These are phyloP conservation scores for Thinocorus orbignyianus DNA, from an alignment of 2,113 vertebrate genomes.

Conservation along the genomic window DNA sequence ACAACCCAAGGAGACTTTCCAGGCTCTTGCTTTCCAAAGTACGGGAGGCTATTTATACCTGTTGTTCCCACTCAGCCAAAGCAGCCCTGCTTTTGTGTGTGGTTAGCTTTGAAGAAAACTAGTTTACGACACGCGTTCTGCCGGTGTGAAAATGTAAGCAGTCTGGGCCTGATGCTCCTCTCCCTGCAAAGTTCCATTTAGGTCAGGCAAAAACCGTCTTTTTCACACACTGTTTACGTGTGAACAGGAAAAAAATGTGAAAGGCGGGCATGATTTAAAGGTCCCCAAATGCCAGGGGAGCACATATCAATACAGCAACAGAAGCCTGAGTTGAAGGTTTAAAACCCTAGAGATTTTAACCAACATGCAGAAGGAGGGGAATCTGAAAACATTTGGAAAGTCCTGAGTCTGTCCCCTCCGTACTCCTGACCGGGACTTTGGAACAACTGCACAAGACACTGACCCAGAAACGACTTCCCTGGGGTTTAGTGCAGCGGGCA, in stretches of 20 bases:
- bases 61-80: background rate
- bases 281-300: background rate
- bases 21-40: background rate
- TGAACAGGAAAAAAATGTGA: background rate
- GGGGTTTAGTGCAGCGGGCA: background rate
- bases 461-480: conserved; percentile 50
- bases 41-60: background rate
- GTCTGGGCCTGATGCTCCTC: background rate
- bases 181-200: background rate
- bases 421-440: background rate
- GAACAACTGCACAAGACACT: background rate
- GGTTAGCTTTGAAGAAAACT: conserved; percentile 19
- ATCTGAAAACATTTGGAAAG: background rate
- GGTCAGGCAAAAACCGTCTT: background rate
- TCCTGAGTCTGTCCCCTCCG: background rate
- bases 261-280: background rate
- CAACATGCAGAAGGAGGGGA: background rate
- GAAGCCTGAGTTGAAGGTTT: background rate
- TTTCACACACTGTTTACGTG: background rate
- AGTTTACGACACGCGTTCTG: background rate
- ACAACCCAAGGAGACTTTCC: conserved; percentile 4
- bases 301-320: background rate
- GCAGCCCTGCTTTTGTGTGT: background rate
- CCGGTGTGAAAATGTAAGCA: background rate
- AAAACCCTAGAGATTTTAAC: background rate